Evolutionary conservation across 2,797 vertebrate genomes (phyloP).

Genomic region (Diglossa cyanea): DNA sequence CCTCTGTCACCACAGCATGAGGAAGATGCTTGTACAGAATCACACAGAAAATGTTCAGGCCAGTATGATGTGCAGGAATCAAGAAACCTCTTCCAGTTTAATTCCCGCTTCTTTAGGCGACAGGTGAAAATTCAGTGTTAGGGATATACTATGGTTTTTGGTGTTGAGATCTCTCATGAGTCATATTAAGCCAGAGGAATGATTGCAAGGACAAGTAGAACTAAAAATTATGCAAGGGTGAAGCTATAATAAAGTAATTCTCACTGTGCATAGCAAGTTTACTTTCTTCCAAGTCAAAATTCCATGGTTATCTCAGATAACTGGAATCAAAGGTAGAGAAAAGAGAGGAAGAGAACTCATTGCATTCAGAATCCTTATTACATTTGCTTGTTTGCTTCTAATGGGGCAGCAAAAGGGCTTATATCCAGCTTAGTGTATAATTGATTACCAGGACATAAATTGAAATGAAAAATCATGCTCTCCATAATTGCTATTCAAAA

Average conservation of each 20-base stretch:
- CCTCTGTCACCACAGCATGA: neutral
- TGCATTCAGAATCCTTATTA: neutral
- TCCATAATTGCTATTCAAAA: neutral
- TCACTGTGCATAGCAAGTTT: neutral
- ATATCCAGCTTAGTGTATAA: neutral
- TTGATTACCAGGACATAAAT: neutral
- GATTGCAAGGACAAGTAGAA: neutral
- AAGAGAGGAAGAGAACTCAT: neutral
- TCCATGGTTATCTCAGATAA: neutral
- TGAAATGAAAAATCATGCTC: slow-evolving; percentile 9
- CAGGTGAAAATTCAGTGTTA: neutral
- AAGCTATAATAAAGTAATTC: neutral
- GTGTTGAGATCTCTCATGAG: neutral
- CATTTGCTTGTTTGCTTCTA: neutral
- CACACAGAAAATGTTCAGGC: neutral
- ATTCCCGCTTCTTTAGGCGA: neutral
- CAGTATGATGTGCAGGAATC: neutral
- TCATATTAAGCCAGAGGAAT: neutral
- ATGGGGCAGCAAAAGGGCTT: neutral
- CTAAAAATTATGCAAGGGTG: neutral
- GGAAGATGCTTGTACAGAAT: neutral
- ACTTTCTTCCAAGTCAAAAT: neutral
- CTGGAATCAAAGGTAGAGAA: neutral
- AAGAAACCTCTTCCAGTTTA: neutral
- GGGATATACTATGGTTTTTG: neutral